Base-by-base conservation (phyloP, 2,797 vertebrate genomes). In the Cichlasoma orientale region DNA sequence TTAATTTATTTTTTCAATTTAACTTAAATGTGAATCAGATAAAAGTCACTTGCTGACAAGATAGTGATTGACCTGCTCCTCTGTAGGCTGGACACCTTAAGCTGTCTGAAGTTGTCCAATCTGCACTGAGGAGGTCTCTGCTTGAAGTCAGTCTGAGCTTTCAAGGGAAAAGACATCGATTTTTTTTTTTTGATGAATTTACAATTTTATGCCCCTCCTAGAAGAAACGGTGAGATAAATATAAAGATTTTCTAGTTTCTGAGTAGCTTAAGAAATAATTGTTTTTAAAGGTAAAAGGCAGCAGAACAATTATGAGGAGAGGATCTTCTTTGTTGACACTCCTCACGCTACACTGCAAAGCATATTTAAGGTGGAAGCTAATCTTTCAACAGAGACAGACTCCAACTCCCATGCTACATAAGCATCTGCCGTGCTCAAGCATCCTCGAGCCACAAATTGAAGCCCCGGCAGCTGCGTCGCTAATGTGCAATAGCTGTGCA, bases 1-100 rank as follows among this genome's bases (percentile, higher is more conserved):
- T 90, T 90, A 85, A 93, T 94, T 89, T 92, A 86, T 90, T 92
- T 90, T 89, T 91, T 86, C 92, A 93, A 92, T 94, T 93, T 87
- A 78, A 72, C 89, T 91, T 90, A 88, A 94, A 94, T 92, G 89
- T 86, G 91, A 95, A 93, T 93, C 90, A 86, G 89, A 93, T 93
- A 88, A 92, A 85, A 93, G 87, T 89, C 83, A 78, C 79, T 85
- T 68, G 80, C 82, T 86, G 91, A 92, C 90, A 93, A 92, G 88
- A 93, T 79, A 82, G 87, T 61, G 77, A 87, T 85, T 90, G 90
- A 92, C 89, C 86, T 50, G 74, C 86, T 79, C 73, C 79, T 90
- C 74, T 86, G 47, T 77, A 72, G 86, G 72, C 76, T 69, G 66
- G 86, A 89, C 80, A 73, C 78, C 79, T 80, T 80, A 86, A 89